phyloP scores from a whole-genome alignment of 2,797 vertebrate species.

The Manis javanica region DNA sequence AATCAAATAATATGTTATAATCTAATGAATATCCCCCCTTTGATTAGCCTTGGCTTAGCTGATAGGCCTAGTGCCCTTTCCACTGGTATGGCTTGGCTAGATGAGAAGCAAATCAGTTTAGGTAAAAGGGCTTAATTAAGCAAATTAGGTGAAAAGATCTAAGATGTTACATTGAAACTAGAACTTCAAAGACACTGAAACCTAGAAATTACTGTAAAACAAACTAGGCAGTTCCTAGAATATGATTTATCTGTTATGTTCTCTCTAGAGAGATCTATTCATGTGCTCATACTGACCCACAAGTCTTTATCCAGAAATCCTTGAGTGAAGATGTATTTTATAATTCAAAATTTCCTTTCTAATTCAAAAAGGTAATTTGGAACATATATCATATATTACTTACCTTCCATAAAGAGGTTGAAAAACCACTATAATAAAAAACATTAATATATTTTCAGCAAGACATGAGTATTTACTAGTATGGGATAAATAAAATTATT shows the following conservation, averaged over 20 bases:
- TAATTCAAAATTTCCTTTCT: neutral
- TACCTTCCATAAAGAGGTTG: neutral
- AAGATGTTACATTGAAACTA: neutral
- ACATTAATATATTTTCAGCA: neutral
- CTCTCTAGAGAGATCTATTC: neutral
- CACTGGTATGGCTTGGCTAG: neutral
- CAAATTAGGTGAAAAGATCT: slow-evolving; percentile 28
- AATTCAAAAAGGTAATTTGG: slow-evolving; percentile 9
- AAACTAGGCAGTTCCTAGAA: neutral
- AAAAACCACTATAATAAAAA: slow-evolving; percentile 30
- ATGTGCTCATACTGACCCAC: neutral
- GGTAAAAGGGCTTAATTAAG: slow-evolving; percentile 3
- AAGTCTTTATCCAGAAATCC: slow-evolving; percentile 41
- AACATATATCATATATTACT: neutral
- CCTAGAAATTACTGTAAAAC: slow-evolving; percentile 22
- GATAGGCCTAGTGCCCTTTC: neutral
- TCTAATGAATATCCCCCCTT: neutral
- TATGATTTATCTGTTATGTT: slow-evolving; percentile 41
- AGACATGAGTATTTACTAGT: slow-evolving; percentile 20
- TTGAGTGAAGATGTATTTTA: neutral
- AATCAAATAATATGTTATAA: slow-evolving; percentile 19
- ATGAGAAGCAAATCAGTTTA: slow-evolving; percentile 19
- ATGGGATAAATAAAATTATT: slow-evolving; percentile 21
- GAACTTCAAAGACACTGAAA: neutral
- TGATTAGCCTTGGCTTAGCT: slow-evolving; percentile 16